phyloP scores from a whole-genome alignment of 2,113 vertebrate genomes.

The Eira barbara region DNA sequence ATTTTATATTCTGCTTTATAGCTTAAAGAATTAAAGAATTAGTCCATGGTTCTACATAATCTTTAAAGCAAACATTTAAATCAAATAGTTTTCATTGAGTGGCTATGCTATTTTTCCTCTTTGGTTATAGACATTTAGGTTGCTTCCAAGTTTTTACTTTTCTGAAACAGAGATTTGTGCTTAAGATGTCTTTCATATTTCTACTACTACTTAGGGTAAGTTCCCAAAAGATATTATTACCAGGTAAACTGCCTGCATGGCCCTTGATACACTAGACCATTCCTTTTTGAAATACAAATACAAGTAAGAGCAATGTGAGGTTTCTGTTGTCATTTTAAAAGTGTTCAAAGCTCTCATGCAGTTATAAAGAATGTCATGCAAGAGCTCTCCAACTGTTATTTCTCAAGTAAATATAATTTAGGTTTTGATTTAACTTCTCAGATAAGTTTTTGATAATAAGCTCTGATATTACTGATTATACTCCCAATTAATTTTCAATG shows the following conservation, averaged over 20 bases:
- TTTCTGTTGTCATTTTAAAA: slow-evolving; percentile 24
- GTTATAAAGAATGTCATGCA: not conserved
- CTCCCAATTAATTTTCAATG: not conserved
- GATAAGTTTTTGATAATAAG: not conserved
- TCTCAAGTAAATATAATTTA: slow-evolving; percentile 3
- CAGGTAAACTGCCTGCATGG: not conserved
- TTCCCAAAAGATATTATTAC: not conserved
- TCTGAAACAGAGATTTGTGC: not conserved
- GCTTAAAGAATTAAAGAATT: not conserved
- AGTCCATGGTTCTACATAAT: not conserved
- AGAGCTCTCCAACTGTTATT: not conserved
- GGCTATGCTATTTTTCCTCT: not conserved
- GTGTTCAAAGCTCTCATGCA: not conserved
- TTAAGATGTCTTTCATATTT: not conserved
- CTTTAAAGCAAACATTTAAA: slow-evolving; percentile 28
- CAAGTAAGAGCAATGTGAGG: not conserved
- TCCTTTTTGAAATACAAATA: not conserved
- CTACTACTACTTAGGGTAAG: not conserved
- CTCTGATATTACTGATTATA: not conserved
- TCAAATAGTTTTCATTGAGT: not conserved
- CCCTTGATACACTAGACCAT: not conserved
- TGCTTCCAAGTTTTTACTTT: slow-evolving; percentile 6
- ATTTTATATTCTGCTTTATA: not conserved
- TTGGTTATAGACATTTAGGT: not conserved
- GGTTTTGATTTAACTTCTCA: slow-evolving; percentile 19